These are phyloP conservation scores for Poeciliopsis gracilis DNA, from an alignment of 2,797 vertebrate genomes.

Conservation along the genomic window DNA sequence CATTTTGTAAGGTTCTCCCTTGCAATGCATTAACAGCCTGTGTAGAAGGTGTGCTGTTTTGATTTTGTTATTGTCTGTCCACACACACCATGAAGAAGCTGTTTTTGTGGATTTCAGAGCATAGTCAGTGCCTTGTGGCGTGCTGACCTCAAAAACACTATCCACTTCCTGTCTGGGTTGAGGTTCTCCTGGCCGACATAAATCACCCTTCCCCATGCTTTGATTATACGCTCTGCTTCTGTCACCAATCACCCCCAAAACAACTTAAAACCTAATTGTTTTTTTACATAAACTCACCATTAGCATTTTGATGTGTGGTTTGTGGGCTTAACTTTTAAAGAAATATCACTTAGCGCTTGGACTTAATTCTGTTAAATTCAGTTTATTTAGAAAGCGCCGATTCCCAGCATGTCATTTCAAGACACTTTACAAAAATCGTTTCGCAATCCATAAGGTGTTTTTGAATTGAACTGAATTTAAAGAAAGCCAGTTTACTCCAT, in stretches of 20 bases:
- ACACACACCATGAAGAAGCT: slow-evolving; percentile 42
- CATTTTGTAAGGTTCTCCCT: slow-evolving; percentile 43
- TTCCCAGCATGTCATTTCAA: too few species aligned
- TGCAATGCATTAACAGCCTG: slow-evolving; percentile 30
- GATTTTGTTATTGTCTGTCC: slow-evolving; percentile 52
- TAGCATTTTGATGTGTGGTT: slow-evolving; percentile 67
- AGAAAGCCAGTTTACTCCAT: too few species aligned
- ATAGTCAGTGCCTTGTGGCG: slow-evolving; percentile 62
- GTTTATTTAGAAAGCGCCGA: too few species aligned
- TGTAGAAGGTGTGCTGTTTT: slow-evolving; percentile 55
- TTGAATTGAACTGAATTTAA: too few species aligned
- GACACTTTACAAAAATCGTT: too few species aligned
- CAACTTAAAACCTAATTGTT: slow-evolving; percentile 70
- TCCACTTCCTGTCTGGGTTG: slow-evolving; percentile 67
- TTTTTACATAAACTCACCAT: slow-evolving; percentile 68
- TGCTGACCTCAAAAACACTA: slow-evolving; percentile 66
- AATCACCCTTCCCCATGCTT: slow-evolving; percentile 58
- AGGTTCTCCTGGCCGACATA: slow-evolving; percentile 62
- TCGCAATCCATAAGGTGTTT: too few species aligned
- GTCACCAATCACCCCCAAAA: slow-evolving; percentile 53
- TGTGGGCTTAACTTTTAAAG: slow-evolving; percentile 59
- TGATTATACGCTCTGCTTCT: slow-evolving; percentile 60
- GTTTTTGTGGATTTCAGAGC: slow-evolving; percentile 64
- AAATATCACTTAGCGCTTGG: slow-evolving; percentile 38
- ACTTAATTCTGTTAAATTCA: slow-evolving; percentile 7